Conservation (phyloP, 2,888 invertebrate species). For the Torymus tubicola region DNA sequence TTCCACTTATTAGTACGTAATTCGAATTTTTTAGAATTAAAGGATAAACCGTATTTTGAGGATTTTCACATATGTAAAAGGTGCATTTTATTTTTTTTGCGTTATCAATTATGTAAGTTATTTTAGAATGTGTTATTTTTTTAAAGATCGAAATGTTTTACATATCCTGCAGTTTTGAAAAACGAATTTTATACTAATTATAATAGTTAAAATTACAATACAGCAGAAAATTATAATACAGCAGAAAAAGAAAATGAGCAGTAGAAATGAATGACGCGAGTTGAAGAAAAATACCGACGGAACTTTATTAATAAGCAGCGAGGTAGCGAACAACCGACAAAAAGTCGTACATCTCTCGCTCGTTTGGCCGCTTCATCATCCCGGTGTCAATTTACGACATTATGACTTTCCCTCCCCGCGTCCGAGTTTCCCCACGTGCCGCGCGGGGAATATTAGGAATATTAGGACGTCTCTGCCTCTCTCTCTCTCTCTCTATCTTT, state of each 20-base stretch:
- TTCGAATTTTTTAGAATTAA: too few species aligned
- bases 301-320: constrained; percentile 48
- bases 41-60: too few species aligned
- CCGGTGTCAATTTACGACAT: constrained; percentile 57
- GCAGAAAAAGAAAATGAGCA: not conserved
- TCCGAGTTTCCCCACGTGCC: constrained; percentile 24
- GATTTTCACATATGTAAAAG: too few species aligned
- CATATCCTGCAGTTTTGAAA: too few species aligned
- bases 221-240: not conserved
- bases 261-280: constrained; percentile 10
- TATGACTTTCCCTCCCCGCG: constrained; percentile 37
- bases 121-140: too few species aligned
- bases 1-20: too few species aligned
- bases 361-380: constrained; percentile 50
- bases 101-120: too few species aligned
- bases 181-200: too few species aligned
- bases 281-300: constrained; percentile 13
- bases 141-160: too few species aligned
- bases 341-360: constrained; percentile 39
- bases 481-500: constrained; percentile 47
- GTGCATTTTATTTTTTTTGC: too few species aligned
- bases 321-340: not conserved
- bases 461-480: too few species aligned
- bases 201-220: not conserved
- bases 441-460: constrained; percentile 57